These are phyloP conservation scores for Macroglossus sobrinus DNA, from an alignment of 2,113 vertebrate species.

Conservation along the genomic window DNA sequence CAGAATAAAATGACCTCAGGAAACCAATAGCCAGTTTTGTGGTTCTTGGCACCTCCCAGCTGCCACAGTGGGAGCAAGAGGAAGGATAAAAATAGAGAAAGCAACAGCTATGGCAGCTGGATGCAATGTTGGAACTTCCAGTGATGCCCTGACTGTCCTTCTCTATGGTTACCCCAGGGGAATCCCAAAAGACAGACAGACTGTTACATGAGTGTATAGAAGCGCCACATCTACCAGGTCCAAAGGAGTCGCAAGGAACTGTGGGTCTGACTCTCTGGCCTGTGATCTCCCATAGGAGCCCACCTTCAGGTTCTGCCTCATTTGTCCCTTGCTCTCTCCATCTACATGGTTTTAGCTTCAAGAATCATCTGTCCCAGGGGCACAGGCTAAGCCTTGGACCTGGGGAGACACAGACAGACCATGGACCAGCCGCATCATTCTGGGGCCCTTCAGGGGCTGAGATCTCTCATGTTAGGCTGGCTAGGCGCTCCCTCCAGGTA, in stretches of 20 bases:
- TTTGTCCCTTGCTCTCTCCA: not conserved
- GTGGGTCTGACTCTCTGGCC: not conserved
- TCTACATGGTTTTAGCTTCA: not conserved
- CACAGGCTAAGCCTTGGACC: not conserved
- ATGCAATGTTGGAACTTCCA: not conserved
- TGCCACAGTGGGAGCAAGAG: not conserved
- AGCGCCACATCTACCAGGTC: not conserved
- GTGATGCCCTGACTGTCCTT: not conserved
- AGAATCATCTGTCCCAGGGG: not conserved
- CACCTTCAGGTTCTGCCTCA: not conserved
- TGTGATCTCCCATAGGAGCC: not conserved
- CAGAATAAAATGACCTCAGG: not conserved
- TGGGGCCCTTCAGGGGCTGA: not conserved
- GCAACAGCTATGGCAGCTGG: not conserved
- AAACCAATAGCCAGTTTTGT: not conserved
- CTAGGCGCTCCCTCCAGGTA: not conserved
- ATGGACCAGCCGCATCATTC: not conserved
- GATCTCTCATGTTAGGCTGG: fast-evolving
- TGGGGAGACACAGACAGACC: not conserved
- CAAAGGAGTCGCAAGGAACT: not conserved
- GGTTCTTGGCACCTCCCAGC: not conserved
- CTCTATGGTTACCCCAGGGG: not conserved
- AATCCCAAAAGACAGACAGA: not conserved
- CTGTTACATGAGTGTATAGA: not conserved
- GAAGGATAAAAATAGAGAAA: not conserved